phyloP scores from a whole-genome alignment of 2,113 vertebrate genomes.

The Hippocampus barbouri region DNA sequence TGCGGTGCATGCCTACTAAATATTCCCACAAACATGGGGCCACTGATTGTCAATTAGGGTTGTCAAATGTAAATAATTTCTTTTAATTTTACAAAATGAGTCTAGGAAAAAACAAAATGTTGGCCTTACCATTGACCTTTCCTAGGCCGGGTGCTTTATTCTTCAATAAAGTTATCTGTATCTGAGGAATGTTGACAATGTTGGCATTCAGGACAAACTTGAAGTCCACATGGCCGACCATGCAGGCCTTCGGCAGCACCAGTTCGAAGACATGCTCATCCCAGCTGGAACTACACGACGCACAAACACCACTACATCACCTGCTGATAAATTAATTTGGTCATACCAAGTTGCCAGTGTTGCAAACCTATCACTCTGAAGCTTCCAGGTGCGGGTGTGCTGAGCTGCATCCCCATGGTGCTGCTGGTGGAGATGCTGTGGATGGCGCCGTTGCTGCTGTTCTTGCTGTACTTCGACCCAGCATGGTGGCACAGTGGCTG shows the following conservation, averaged over 20 bases:
- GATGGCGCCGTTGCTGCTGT: constrained; percentile 94
- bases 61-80: too few species aligned
- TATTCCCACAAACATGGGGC: too few species aligned
- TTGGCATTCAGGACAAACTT: constrained; percentile 97
- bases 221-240: constrained; percentile 99
- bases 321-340: not conserved
- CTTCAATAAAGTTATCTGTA: constrained; percentile 97
- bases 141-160: constrained; percentile 96
- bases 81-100: too few species aligned
- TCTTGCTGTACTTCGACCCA: constrained; percentile 99
- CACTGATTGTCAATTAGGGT: too few species aligned
- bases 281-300: constrained; percentile 88
- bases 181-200: constrained; percentile 96
- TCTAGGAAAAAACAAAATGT: not conserved
- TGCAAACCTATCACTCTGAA: constrained; percentile 87
- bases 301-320: not conserved
- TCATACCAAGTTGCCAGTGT: not conserved
- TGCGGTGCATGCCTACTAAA: too few species aligned
- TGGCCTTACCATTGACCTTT: constrained; percentile 89
- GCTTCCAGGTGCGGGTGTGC: constrained; percentile 97
- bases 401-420: constrained; percentile 97
- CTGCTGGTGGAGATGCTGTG: constrained; percentile 95
- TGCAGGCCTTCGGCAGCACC: constrained; percentile 96
- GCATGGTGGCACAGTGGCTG: constrained; percentile 94
- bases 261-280: constrained; percentile 98